Conservation (phyloP, 2,113 vertebrate genomes). For the Dicentrarchus labrax region DNA sequence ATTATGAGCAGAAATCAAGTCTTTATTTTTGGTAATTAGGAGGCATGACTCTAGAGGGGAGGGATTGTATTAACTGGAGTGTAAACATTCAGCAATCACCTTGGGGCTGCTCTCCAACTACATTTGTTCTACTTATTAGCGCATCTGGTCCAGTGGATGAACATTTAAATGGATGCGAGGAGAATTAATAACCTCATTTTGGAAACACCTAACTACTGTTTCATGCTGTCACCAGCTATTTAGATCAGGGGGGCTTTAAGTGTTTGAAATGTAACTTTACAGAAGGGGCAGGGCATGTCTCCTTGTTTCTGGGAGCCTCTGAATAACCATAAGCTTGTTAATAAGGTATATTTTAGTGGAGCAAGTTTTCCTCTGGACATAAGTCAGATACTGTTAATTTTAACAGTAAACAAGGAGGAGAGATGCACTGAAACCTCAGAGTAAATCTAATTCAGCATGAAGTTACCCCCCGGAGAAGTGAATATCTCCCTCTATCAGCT, state of each 20-base stretch:
- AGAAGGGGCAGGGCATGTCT: constrained; percentile 6
- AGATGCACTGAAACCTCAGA: constrained; percentile 52
- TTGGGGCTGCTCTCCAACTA: constrained; percentile 53
- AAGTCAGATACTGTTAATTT: constrained; percentile 53
- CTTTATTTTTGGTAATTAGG: constrained; percentile 70
- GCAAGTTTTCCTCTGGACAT: constrained; percentile 39
- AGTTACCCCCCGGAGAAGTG: constrained; percentile 57
- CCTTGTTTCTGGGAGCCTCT: constrained; percentile 32
- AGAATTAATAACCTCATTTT: constrained; percentile 18
- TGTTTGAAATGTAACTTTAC: constrained; percentile 20
- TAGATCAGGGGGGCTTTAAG: not conserved
- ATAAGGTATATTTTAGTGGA: constrained; percentile 20
- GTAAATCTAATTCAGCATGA: constrained; percentile 67
- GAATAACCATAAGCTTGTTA: constrained; percentile 47
- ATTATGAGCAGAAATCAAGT: constrained; percentile 43
- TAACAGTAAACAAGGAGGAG: constrained; percentile 43
- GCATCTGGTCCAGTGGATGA: constrained; percentile 52
- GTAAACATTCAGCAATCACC: constrained; percentile 65
- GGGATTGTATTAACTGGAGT: constrained; percentile 58
- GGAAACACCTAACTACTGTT: constrained; percentile 18
- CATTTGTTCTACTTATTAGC: constrained; percentile 61
- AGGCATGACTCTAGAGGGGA: constrained; percentile 55
- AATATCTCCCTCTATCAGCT: constrained; percentile 59
- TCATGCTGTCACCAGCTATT: constrained; percentile 30
- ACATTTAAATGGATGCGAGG: constrained; percentile 45